Evolutionary conservation across 2,797 vertebrate genomes (phyloP).

Genomic region (Cirrhinus molitorella): DNA sequence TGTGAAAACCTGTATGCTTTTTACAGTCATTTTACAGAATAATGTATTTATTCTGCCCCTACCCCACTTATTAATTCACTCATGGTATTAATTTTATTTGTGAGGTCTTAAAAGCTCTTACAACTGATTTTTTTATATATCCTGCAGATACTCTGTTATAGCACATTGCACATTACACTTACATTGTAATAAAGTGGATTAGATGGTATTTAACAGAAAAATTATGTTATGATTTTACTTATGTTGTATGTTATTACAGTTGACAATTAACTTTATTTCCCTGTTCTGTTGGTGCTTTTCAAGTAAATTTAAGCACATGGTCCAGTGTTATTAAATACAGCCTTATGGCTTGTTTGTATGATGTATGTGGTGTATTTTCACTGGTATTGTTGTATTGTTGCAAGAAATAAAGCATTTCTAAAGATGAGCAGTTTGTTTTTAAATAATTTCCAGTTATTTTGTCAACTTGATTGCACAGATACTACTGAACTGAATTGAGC

Average conservation of each 20-base stretch:
- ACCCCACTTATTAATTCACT: no score
- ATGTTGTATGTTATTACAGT: conserved; percentile 4
- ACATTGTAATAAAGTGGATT: neutral
- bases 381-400: neutral
- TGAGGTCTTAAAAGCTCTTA: no score
- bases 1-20: no score
- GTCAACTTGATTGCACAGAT: no score
- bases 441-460: no score
- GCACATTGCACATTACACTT: neutral
- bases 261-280: neutral
- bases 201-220: neutral
- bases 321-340: conserved; percentile 6
- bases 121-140: no score
- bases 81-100: no score
- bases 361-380: neutral
- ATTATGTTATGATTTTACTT: neutral
- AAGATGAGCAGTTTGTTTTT: no score
- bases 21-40: no score
- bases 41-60: no score
- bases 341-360: neutral
- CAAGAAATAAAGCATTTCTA: neutral
- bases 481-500: neutral
- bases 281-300: neutral
- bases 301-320: neutral
- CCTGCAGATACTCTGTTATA: neutral